phyloP scores from a whole-genome alignment of 2,888 invertebrate species.

The Cataglyphis cursor region DNA sequence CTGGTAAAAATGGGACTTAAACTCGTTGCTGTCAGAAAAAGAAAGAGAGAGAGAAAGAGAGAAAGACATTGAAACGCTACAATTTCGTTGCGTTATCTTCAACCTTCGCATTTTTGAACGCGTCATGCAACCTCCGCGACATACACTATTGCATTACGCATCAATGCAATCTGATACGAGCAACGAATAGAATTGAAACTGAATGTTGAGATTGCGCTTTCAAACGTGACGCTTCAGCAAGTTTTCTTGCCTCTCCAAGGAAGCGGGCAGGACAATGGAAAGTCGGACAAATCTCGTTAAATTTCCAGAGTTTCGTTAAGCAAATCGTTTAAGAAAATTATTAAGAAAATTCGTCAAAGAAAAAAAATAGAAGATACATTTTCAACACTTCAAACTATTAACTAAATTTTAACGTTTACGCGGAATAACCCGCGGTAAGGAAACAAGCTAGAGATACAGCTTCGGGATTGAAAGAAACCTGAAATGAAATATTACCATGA shows the following conservation, averaged over 20 bases:
- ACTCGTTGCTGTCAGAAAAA: not conserved
- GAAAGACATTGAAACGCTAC: not conserved
- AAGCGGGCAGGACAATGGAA: not conserved
- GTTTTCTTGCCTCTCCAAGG: not conserved
- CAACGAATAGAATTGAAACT: not conserved
- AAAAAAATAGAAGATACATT: not conserved
- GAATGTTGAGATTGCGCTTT: not conserved
- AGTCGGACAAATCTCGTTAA: no score
- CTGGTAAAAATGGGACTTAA: not conserved
- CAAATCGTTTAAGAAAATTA: not conserved
- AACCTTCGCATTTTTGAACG: slow-evolving; percentile 41
- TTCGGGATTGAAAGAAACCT: slow-evolving; percentile 2
- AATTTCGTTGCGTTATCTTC: not conserved
- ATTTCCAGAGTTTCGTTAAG: not conserved
- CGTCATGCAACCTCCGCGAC: slow-evolving; percentile 31
- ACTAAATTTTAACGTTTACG: not conserved
- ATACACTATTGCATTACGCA: not conserved
- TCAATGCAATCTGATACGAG: slow-evolving; percentile 16
- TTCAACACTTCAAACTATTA: not conserved
- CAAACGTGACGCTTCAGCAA: not conserved
- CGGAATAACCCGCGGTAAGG: not conserved
- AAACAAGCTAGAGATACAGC: not conserved
- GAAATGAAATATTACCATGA: not conserved
- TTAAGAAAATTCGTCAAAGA: no score
- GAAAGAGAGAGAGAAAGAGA: not conserved